Evolutionary conservation across 2,888 invertebrate genomes (phyloP).

Genomic region (Atrina japonica): DNA sequence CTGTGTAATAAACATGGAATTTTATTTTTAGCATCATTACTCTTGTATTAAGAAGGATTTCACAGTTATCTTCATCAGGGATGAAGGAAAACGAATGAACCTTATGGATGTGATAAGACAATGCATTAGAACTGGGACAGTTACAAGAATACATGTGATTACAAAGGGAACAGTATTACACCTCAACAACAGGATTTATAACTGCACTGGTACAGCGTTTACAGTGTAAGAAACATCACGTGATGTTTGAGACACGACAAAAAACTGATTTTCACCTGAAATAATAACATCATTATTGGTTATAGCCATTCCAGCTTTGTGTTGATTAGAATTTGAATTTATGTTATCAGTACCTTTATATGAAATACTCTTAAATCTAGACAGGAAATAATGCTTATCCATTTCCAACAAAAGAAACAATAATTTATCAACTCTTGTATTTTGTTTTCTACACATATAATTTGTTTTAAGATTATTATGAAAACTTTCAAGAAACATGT

Average conservation of each 20-base stretch:
- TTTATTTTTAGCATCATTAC: too few relatives aligned
- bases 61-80: not conserved
- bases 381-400: constrained; percentile 11
- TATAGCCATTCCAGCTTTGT: too few relatives aligned
- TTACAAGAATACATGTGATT: constrained; percentile 18
- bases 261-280: too few relatives aligned
- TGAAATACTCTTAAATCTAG: not conserved
- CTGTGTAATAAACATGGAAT: too few relatives aligned
- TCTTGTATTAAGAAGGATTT: too few relatives aligned
- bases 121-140: not conserved
- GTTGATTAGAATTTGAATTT: too few relatives aligned
- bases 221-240: not conserved
- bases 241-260: not conserved
- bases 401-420: constrained; percentile 11
- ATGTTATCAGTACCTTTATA: not conserved
- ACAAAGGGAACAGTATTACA: constrained; percentile 14
- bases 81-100: not conserved
- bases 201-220: too few relatives aligned
- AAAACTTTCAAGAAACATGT: constrained; percentile 32
- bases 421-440: constrained; percentile 12
- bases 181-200: not conserved
- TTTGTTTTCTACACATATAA: constrained; percentile 17
- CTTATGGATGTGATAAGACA: constrained; percentile 28
- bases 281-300: not conserved
- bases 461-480: constrained; percentile 25